Conservation (phyloP, 2,113 vertebrate genomes). For the Misgurnus mizolepis region DNA sequence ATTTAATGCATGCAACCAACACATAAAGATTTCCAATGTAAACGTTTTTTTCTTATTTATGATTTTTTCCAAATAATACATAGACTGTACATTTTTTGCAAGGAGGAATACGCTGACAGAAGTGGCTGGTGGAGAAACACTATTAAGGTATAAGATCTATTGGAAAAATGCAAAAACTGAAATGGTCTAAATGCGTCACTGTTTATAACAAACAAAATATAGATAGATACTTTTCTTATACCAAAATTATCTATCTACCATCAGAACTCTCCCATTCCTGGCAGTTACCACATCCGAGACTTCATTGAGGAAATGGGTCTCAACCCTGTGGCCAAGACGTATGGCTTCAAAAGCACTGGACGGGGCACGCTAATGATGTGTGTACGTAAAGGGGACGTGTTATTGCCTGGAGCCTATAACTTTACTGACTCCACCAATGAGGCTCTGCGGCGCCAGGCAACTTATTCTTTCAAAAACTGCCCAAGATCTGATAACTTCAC, state of each 20-base stretch:
- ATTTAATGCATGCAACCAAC: too few relatives aligned
- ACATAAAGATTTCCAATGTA: too few relatives aligned
- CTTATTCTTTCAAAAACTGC: conserved; percentile 72
- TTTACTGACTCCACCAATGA: conserved; percentile 67
- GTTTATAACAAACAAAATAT: background rate
- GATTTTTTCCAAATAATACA: too few relatives aligned
- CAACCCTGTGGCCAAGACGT: conserved; percentile 71
- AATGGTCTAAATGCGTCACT: background rate
- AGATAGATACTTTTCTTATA: too few relatives aligned
- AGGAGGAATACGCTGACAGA: conserved; percentile 56
- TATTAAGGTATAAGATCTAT: conserved; percentile 68
- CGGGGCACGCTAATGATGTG: conserved; percentile 56
- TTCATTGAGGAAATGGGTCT: conserved; percentile 76
- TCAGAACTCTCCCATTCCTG: conserved; percentile 71
- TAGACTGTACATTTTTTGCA: too few relatives aligned
- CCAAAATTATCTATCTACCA: background rate
- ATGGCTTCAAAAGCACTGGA: conserved; percentile 74
- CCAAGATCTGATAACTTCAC: conserved; percentile 56
- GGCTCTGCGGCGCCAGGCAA: conserved; percentile 55
- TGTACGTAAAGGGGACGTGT: conserved; percentile 56
- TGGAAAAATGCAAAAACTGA: background rate
- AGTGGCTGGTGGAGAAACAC: conserved; percentile 71
- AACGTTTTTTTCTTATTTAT: too few relatives aligned
- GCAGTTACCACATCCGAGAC: conserved; percentile 66
- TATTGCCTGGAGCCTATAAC: conserved; percentile 63